A percentile compares a stretch with the other conserved stretches of the same genome.
Conservation (phyloP, 2,113 vertebrate genomes). For the Gallinago media region DNA sequence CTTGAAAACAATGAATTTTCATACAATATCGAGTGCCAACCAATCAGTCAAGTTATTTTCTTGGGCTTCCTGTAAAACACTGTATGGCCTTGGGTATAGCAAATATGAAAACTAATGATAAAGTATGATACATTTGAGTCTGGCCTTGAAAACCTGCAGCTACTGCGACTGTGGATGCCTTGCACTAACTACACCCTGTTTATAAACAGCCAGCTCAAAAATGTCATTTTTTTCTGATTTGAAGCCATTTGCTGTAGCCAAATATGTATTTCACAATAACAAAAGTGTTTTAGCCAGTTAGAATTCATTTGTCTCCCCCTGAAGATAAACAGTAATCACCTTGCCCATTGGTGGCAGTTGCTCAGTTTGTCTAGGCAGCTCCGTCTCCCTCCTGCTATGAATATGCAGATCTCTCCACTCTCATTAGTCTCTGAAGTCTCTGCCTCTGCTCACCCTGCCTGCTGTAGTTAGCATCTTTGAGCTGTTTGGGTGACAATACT, state of each 20-base stretch:
- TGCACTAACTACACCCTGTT: constrained; percentile 34
- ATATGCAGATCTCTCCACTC: not conserved
- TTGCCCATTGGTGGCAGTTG: not conserved
- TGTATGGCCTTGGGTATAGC: constrained; percentile 3
- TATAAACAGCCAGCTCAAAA: constrained; percentile 66
- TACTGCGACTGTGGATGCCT: constrained; percentile 31
- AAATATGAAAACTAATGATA: constrained; percentile 37
- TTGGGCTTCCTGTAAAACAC: constrained; percentile 3
- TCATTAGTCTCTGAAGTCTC: not conserved
- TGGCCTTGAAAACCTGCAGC: constrained; percentile 47
- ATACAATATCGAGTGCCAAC: not conserved
- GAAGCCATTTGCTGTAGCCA: constrained; percentile 45
- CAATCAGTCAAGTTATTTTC: constrained; percentile 15
- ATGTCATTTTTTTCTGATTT: constrained; percentile 51
- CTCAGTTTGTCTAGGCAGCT: not conserved
- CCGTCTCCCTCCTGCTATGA: not conserved
- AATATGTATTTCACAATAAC: constrained; percentile 27
- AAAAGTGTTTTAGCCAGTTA: not conserved
- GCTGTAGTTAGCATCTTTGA: not conserved
- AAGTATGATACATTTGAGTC: constrained; percentile 7
- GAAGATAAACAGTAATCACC: not conserved
- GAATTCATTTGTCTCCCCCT: not conserved
- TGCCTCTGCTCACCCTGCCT: not conserved
- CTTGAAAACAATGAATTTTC: constrained; percentile 21
- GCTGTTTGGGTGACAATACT: not conserved